phyloP scores from a whole-genome alignment of 2,888 invertebrate species.

The Xanthia icteritia region DNA sequence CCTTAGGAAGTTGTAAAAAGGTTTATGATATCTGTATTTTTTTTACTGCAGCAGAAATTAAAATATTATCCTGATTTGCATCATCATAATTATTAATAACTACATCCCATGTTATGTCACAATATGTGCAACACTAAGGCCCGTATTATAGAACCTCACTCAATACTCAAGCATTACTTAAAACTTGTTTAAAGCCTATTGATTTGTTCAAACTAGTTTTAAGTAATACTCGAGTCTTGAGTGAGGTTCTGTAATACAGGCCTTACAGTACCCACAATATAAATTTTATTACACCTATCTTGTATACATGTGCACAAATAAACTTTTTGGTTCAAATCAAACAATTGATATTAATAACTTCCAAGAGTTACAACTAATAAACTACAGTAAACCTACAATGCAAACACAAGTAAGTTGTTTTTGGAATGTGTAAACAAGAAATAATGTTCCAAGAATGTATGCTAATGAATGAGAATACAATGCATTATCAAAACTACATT shows the following conservation, averaged over 20 bases:
- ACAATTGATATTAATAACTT: background rate
- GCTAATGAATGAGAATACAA: constrained; percentile 13
- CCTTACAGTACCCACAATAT: background rate
- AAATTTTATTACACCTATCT: background rate
- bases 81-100: background rate
- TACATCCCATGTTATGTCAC: background rate
- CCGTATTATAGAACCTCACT: too few species aligned
- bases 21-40: background rate
- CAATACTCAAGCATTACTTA: too few species aligned
- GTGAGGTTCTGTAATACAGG: too few species aligned
- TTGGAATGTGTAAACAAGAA: constrained; percentile 18
- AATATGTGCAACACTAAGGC: background rate
- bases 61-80: background rate
- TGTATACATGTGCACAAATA: background rate
- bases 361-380: background rate
- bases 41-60: background rate
- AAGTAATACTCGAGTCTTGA: too few species aligned
- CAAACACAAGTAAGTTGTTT: background rate
- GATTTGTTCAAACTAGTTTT: too few species aligned
- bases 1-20: too few species aligned
- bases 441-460: background rate
- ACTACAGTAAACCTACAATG: background rate
- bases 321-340: background rate
- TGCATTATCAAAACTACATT: constrained; percentile 26
- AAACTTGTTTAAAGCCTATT: too few species aligned